Percentiles rank a stretch among this genome's conserved stretches.
phyloP scores from a whole-genome alignment of 2,888 invertebrate genomes.

The Melanophora roralis region DNA sequence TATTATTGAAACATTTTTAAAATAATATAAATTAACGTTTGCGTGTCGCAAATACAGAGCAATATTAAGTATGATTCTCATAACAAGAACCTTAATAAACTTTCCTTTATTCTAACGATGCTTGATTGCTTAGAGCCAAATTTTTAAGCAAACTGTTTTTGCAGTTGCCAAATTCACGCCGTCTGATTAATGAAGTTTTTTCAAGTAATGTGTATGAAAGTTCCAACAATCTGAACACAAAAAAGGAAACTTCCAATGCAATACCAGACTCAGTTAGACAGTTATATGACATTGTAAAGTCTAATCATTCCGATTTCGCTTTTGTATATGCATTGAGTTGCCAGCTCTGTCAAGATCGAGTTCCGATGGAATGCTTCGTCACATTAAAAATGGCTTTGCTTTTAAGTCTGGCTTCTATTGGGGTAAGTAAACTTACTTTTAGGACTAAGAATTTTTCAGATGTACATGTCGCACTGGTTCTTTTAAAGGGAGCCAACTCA shows the following conservation, averaged over 20 bases:
- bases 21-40: too few species aligned
- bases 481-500: too few species aligned
- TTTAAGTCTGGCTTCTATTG: conserved; percentile 76
- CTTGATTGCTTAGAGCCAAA: too few species aligned
- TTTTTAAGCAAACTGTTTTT: too few species aligned
- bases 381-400: conserved; percentile 77
- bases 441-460: background rate
- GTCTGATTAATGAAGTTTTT: background rate
- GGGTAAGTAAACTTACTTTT: conserved; percentile 67
- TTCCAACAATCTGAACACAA: background rate
- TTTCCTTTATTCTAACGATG: too few species aligned
- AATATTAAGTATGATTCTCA: too few species aligned
- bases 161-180: too few species aligned
- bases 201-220: background rate
- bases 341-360: conserved; percentile 73
- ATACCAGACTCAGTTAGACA: conserved; percentile 68
- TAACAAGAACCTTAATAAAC: too few species aligned
- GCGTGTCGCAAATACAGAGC: too few species aligned
- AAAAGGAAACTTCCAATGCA: conserved; percentile 51
- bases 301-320: conserved; percentile 73
- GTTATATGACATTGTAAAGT: conserved; percentile 69
- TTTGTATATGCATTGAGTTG: conserved; percentile 76
- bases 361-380: conserved; percentile 76
- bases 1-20: too few species aligned
- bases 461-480: too few species aligned